A percentile compares a stretch with the other conserved stretches of the same genome.
phyloP scores from a whole-genome alignment of 2,797 vertebrate species.

The Cryptoprocta ferox region DNA sequence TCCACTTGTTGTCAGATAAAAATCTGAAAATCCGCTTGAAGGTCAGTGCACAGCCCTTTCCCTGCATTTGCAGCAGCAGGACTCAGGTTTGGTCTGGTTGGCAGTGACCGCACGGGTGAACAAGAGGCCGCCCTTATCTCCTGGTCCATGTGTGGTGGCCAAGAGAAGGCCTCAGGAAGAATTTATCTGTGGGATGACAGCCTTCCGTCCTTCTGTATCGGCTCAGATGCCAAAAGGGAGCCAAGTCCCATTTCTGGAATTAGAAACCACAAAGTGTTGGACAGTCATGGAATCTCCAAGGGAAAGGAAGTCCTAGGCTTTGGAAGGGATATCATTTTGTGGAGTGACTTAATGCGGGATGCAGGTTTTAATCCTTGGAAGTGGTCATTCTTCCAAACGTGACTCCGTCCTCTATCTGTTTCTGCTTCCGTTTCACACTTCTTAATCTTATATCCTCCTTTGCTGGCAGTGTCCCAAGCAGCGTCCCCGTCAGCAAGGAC shows the following conservation, averaged over 20 bases:
- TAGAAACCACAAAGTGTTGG: background rate
- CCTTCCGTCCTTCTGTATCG: background rate
- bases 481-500: background rate
- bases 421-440: slow-evolving; percentile 36
- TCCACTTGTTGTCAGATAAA: slow-evolving; percentile 92
- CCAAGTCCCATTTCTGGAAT: background rate
- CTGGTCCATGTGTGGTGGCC: background rate
- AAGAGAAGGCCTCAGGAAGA: background rate
- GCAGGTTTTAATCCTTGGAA: slow-evolving; percentile 31
- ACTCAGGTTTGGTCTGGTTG: background rate
- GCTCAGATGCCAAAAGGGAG: slow-evolving; percentile 11
- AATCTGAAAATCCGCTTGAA: slow-evolving; percentile 91
- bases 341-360: slow-evolving; percentile 3
- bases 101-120: background rate
- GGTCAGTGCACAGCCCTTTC: slow-evolving; percentile 83
- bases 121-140: slow-evolving; percentile 1
- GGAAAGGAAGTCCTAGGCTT: slow-evolving; percentile 22
- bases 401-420: background rate
- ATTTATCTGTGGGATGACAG: background rate
- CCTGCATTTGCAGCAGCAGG: background rate
- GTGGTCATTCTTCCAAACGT: slow-evolving; percentile 38
- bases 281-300: background rate
- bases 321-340: slow-evolving; percentile 54
- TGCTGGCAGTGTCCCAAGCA: slow-evolving; percentile 33
- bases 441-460: background rate